Conservation (phyloP, 2,113 vertebrate species). For the Miniopterus natalensis region DNA sequence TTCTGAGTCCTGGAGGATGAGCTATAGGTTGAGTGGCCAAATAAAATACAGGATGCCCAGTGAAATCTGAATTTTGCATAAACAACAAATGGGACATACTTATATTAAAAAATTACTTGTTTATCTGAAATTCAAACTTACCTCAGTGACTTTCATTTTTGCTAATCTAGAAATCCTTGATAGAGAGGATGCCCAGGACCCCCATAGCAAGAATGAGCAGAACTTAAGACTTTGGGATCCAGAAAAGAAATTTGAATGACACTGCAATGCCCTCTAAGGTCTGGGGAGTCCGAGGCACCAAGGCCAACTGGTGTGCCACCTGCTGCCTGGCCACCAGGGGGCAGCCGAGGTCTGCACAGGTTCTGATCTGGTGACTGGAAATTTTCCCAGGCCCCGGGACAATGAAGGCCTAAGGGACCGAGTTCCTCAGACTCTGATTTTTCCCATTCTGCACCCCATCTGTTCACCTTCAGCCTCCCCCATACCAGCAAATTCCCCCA, state of each 20-base stretch:
- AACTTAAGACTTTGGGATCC: background rate
- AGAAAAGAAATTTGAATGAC: background rate
- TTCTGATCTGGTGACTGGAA: background rate
- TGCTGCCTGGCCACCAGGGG: constrained; percentile 6
- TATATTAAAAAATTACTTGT: background rate
- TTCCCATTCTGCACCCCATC: background rate
- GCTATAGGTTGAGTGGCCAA: background rate
- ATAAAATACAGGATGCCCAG: background rate
- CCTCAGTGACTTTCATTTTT: background rate
- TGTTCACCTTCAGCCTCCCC: background rate
- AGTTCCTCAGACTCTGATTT: background rate
- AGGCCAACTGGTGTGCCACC: background rate
- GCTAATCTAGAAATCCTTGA: background rate
- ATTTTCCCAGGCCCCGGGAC: background rate
- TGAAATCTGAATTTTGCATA: background rate
- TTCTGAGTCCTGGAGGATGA: background rate
- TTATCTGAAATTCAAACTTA: constrained; percentile 17
- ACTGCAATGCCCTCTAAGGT: background rate
- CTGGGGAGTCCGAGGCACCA: background rate
- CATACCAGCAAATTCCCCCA: background rate
- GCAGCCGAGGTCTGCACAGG: background rate
- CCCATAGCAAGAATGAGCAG: background rate
- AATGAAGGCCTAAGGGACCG: background rate
- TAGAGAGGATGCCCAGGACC: background rate
- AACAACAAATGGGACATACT: background rate